These are phyloP conservation scores for Mesocentrotus franciscanus DNA, from an alignment of 53 echinoderm and acorn worm genomes.

Conservation along the genomic window DNA sequence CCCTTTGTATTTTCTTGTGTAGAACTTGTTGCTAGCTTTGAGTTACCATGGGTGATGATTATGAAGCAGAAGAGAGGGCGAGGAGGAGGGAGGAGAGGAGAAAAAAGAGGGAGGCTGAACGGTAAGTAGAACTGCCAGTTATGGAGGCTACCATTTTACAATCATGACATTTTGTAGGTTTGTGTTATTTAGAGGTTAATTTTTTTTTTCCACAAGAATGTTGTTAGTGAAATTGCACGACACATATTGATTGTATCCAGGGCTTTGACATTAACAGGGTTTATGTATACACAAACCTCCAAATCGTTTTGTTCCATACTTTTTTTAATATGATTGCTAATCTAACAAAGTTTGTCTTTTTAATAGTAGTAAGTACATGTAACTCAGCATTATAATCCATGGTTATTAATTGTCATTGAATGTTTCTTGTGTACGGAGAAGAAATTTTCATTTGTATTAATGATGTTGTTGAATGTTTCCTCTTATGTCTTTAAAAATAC, in stretches of 20 bases:
- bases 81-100: conserved; percentile 90
- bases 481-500: too few relatives aligned
- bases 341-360: neutral
- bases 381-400: neutral
- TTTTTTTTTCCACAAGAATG: neutral
- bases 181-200: neutral
- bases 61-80: conserved; percentile 87
- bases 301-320: neutral
- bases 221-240: neutral
- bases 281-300: neutral
- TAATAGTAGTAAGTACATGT: neutral
- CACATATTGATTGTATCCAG: neutral
- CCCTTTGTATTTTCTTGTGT: neutral
- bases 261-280: neutral
- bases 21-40: neutral
- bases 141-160: conserved; percentile 22
- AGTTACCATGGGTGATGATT: conserved; percentile 61
- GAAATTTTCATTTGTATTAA: neutral
- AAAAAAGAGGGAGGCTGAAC: conserved; percentile 89
- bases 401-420: neutral
- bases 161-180: neutral
- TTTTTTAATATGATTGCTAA: neutral
- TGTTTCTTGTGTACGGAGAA: neutral
- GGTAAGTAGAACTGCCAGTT: conserved; percentile 66
- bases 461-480: neutral